Base-by-base conservation (phyloP, 2,113 vertebrate species). In the Bos taurus region DNA sequence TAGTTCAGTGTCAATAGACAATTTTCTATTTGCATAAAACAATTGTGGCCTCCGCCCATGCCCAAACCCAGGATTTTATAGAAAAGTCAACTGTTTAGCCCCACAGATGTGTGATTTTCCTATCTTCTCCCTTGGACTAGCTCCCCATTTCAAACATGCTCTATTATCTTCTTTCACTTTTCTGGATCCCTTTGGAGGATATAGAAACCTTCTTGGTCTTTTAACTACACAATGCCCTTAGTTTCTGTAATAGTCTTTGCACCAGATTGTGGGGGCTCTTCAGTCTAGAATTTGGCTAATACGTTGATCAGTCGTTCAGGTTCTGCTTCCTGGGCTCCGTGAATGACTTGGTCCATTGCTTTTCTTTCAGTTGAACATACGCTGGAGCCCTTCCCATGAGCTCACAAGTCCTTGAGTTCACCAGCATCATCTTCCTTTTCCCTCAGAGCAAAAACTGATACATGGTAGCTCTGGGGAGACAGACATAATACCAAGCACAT, bases 11-110 rank as follows among this genome's bases (percentile, higher is more conserved):
- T 93, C 43, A 95, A 46, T 16, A 50, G 62, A 77, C 21, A 78
- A 80, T 94, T 95, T 97, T 95, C 85, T 56, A 91, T 88, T 95
- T 83, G 33, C 21, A 91, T 85, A 64, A 64, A 56, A 33, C 57
- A 67, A 92, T 7, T 57, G 92, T 81, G 92, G 85, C 83, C 67
- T 80, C 52, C 78, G 23, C 64, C 26, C 85, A 85, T 77, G 48
- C 11, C 88, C 85, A 92, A 94, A 71, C 67, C 50, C 56, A 97
- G 60, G 43, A 74, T 80, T 95, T 90, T 81, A 77, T 30, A 83
- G 59, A 25, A 81, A 67, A 60, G 25, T 48, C 21, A 93, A 85
- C 62, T n/a, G 36, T 71, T 91, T 86, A 88, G 83, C 57, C 59
- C 81, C 30, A 16, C 33, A 16, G 23, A 90, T 93, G 46, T 81